Base-by-base conservation (phyloP, 2,113 vertebrate species). In the Ciconia stormi region DNA sequence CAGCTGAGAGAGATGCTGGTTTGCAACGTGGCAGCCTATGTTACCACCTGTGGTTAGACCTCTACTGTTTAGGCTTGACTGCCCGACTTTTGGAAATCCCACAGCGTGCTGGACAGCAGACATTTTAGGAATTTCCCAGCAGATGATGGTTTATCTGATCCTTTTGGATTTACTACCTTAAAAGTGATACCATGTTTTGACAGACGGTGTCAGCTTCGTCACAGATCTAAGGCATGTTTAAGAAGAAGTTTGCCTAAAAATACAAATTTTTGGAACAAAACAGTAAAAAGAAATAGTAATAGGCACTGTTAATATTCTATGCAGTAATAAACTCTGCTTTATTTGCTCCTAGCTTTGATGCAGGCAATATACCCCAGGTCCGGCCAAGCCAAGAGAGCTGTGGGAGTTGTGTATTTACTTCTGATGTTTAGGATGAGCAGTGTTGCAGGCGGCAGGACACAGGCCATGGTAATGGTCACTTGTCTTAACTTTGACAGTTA, bases 11-110 rank as follows among this genome's bases (percentile, higher is more conserved):
- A 65, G 27, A 15, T 52, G 62, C n/a, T 1, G 1, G 2, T 87
- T 52, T 1, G 2, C 46, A 23, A 6, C 0, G 4, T 27, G 61
- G 36, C n/a, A 82, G 23, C 40, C 82, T 16, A 4, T 17, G 15
- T 38, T 61, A 3, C 21, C 56, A 22, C 34, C 21, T 7, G 2
- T 23, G 86, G 22, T 47, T 55, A 82, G 46, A 13, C 14, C 32
- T 38, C 19, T 30, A 0, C 36, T 44, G 14, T 8, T n/a, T 14
- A 16, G 72, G 49, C 55, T 25, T 22, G 42, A 66, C 38, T 62
- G 29, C 26, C 46, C 12, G 11, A 4, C 21, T 71, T 84, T 32
- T 55, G 61, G 72, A 70, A 71, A 10, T 50, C n/a, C 61, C 56
- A 46, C 38, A 49, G 0, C 17, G 20, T 46, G 6, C 65, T 52